Base-by-base conservation (phyloP, 2,113 vertebrate species). In the Geococcyx californianus region DNA sequence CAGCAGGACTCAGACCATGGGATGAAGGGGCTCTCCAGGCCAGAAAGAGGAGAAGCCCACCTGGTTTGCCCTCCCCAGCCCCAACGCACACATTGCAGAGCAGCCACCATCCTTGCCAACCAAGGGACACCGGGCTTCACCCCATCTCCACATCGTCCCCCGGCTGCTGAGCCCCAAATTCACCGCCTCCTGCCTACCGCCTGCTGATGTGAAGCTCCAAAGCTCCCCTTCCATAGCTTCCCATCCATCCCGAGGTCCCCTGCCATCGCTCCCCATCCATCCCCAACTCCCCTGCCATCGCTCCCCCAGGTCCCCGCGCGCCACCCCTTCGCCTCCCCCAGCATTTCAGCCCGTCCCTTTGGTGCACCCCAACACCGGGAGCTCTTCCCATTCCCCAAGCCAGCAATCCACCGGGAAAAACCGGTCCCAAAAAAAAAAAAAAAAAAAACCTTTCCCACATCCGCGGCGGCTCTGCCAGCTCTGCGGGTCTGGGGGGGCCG, bases 371-470 rank as follows among this genome's bases (percentile, higher is more conserved):
- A 34, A 33, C 66, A 20, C 90, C 33, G 6, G 1, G 16, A 69
- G 66, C 88, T 59, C 85, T 85, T 72, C 91, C 83, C 60, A 11
- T 42, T 93, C 64, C 42, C 52, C 78, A 49, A 28, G 52, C 89
- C 55, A 31, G 14, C 69, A 49, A 84, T 34, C 88, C 34, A 10
- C 82, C 16, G 26, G 91, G 83, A 26, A 92, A 90, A 93, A 96
- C 34, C 47, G 4, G 78, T 85, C 93, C 88, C 93, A 19, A 55
- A 87, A 85, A 51, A 51, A 45, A 17, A 47, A 92, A 90, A 93
- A 96, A 17, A 54, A 87, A 85, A 55, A 86, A 87, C 81, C 92
- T 88, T 94, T 74, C 73, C 88, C 72, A 15, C 81, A 73, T 82
- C 86, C 34, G 36, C 31, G 6, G 24, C 26, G 7, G 16, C 62